Evolutionary conservation across 2,888 invertebrate genomes (phyloP).

Genomic region (Allacma fusca): DNA sequence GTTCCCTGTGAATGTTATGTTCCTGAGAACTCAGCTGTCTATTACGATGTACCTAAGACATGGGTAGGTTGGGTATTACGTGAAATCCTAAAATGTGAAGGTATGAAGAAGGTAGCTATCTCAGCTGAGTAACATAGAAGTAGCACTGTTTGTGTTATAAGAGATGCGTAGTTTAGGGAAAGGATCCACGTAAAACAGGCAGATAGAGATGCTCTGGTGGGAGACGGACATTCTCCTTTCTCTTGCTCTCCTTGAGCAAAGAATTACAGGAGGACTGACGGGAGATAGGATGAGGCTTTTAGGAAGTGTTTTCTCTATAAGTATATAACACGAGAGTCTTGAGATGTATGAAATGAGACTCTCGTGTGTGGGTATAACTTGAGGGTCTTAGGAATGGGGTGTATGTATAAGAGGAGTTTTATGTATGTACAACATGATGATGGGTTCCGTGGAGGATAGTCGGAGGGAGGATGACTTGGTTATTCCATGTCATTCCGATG

Average conservation of each 20-base stretch:
- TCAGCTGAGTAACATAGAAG: neutral
- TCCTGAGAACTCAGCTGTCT: conserved; percentile 31
- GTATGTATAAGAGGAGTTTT: too few species aligned
- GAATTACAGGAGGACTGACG: neutral
- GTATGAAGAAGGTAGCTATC: conserved; percentile 6
- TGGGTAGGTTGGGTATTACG: neutral
- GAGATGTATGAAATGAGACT: too few species aligned
- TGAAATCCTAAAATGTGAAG: conserved; percentile 4
- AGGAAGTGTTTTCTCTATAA: too few species aligned
- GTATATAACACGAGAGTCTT: too few species aligned
- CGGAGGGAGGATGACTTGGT: conserved; percentile 28
- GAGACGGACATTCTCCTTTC: conserved; percentile 22
- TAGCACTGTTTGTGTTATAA: neutral
- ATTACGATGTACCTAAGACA: conserved; percentile 32
- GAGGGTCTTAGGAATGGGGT: too few species aligned
- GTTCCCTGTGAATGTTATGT: conserved; percentile 37
- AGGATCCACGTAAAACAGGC: conserved; percentile 18
- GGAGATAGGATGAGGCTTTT: too few species aligned
- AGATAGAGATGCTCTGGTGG: conserved; percentile 31
- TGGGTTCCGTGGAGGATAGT: neutral
- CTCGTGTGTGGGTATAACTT: too few species aligned
- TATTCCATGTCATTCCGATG: conserved; percentile 30
- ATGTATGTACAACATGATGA: too few species aligned
- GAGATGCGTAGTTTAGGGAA: conserved; percentile 17
- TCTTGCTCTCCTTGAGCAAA: neutral